Conservation (phyloP, 2,888 invertebrate species). For the Trissonchulus sp. region DNA sequence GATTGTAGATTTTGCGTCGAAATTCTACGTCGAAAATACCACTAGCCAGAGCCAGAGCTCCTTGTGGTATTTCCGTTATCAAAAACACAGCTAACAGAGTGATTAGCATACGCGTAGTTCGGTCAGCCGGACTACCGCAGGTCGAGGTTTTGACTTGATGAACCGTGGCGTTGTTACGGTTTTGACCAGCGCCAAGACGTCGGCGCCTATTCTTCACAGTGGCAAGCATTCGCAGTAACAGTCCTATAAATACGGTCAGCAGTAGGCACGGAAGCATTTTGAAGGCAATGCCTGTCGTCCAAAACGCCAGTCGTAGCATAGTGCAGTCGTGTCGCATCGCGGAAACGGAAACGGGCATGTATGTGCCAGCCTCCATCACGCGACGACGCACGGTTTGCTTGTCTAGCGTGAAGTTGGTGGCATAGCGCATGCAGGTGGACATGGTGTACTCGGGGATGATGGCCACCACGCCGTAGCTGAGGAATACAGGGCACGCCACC, state of each 20-base stretch:
- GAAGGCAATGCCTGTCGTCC: constrained; percentile 50
- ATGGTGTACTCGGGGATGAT: not conserved
- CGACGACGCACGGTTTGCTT: too few relatives aligned
- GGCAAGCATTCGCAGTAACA: constrained; percentile 55
- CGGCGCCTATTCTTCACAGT: constrained; percentile 47
- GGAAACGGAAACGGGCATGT: constrained; percentile 1
- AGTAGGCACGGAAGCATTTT: constrained; percentile 55
- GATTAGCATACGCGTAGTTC: constrained; percentile 57
- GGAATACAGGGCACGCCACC: not conserved
- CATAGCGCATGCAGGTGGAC: not conserved
- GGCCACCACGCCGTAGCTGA: constrained; percentile 20
- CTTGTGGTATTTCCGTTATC: constrained; percentile 57
- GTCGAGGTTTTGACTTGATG: too few relatives aligned
- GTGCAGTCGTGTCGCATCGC: not conserved
- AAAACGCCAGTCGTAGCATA: constrained; percentile 15
- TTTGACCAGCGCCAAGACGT: too few relatives aligned
- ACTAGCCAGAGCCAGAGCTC: constrained; percentile 55
- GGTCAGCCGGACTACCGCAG: too few relatives aligned
- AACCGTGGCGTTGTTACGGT: too few relatives aligned
- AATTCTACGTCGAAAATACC: constrained; percentile 52
- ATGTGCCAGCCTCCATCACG: not conserved
- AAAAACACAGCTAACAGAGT: constrained; percentile 56
- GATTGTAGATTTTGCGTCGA: constrained; percentile 53
- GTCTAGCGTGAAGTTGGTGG: not conserved
- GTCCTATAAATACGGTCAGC: constrained; percentile 54